These are phyloP conservation scores for Psococerastis gibbosa DNA, from an alignment of 2,888 invertebrate species.

Conservation along the genomic window DNA sequence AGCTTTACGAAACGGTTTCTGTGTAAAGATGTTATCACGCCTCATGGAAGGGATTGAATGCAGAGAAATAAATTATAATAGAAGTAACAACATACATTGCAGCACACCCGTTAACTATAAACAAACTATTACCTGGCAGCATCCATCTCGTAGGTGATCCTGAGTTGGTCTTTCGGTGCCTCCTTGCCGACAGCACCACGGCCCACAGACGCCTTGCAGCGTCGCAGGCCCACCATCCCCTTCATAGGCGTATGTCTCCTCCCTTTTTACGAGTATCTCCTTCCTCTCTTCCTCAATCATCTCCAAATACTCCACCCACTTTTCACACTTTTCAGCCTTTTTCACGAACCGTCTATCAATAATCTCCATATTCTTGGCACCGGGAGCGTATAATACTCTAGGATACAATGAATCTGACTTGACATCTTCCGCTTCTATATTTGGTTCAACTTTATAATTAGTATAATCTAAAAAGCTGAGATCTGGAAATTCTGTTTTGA, in stretches of 20 bases:
- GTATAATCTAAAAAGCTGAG: not conserved
- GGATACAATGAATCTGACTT: not conserved
- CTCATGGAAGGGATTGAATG: no score
- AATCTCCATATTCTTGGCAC: conserved; percentile 3
- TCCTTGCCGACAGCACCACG: conserved; percentile 54
- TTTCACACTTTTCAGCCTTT: not conserved
- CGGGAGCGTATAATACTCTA: not conserved
- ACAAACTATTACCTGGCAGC: conserved; percentile 54
- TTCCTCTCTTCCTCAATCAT: conserved; percentile 13
- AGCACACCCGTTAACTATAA: no score
- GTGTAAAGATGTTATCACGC: no score
- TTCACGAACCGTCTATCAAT: conserved; percentile 2
- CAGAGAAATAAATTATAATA: no score
- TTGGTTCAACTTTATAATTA: not conserved
- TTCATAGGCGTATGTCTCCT: conserved; percentile 34
- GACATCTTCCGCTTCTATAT: conserved; percentile 2
- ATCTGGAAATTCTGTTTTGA: not conserved
- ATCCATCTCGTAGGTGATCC: conserved; percentile 52
- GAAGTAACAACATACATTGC: no score
- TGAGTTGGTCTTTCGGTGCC: conserved; percentile 51
- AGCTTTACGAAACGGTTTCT: no score
- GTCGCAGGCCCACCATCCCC: conserved; percentile 51
- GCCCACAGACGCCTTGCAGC: conserved; percentile 41
- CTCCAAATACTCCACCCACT: conserved; percentile 13
- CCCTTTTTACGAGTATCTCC: conserved; percentile 20